Conservation (phyloP, 1,140 invertebrate genomes). For the Contarinia nasturtii region DNA sequence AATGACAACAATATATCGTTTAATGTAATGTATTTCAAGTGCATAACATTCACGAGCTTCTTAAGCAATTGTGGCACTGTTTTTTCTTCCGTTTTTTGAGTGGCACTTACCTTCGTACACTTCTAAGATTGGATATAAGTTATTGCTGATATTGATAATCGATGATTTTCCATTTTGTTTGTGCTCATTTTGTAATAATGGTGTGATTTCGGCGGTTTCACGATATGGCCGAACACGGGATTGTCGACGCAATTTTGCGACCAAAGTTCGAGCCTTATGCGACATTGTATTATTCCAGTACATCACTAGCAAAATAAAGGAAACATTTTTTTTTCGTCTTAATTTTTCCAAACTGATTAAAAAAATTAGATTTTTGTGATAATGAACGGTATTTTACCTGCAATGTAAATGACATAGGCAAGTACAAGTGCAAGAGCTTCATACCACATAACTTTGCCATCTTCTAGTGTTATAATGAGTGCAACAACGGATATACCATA, state of each 20-base stretch:
- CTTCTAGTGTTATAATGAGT: conserved; percentile 56
- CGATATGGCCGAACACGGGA: conserved; percentile 9
- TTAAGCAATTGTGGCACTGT: too few relatives aligned
- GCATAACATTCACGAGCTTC: too few relatives aligned
- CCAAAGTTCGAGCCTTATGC: conserved; percentile 5
- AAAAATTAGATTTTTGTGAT: neutral
- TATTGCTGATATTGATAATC: too few relatives aligned
- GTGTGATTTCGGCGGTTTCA: conserved; percentile 5
- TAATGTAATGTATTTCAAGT: too few relatives aligned
- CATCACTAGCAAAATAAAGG: too few relatives aligned
- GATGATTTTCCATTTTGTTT: too few relatives aligned
- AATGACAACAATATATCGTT: too few relatives aligned
- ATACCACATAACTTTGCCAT: conserved; percentile 62
- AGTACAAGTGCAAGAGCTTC: conserved; percentile 52
- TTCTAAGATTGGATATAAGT: too few relatives aligned
- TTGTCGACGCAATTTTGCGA: conserved; percentile 9
- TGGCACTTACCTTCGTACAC: too few relatives aligned
- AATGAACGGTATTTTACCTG: neutral
- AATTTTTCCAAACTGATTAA: too few relatives aligned
- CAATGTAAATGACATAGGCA: conserved; percentile 32
- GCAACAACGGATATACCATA: conserved; percentile 64
- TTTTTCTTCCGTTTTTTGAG: too few relatives aligned
- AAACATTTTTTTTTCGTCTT: too few relatives aligned
- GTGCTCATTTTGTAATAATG: neutral
- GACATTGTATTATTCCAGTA: conserved; percentile 12